Evolutionary conservation across 2,113 vertebrate species (phyloP).

Genomic region (Megaceryle torquata): DNA sequence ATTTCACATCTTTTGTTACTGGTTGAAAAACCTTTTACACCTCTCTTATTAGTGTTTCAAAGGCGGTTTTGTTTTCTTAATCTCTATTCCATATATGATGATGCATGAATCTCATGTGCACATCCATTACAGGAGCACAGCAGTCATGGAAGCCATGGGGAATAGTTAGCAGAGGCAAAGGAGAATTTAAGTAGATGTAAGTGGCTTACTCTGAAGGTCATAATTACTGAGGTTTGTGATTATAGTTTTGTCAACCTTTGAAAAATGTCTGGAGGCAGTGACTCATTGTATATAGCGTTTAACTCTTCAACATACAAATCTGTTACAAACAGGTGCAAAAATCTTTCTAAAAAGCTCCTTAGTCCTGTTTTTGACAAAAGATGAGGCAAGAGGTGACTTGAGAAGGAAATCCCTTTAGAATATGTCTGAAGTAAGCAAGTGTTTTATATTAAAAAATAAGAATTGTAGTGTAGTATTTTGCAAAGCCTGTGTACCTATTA

Average conservation of each 20-base stretch:
- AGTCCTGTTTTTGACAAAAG: background rate
- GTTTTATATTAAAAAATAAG: background rate
- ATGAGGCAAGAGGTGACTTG: background rate
- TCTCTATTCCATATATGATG: background rate
- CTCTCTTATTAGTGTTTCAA: background rate
- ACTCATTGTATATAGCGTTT: background rate
- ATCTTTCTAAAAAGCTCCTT: background rate
- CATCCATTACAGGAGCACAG: background rate
- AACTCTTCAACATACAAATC: background rate
- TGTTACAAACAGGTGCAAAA: background rate
- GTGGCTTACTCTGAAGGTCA: conserved; percentile 19
- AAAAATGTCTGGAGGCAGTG: background rate
- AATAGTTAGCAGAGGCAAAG: background rate
- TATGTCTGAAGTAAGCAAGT: background rate
- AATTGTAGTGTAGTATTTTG: background rate
- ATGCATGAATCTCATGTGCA: background rate
- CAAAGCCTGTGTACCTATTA: background rate
- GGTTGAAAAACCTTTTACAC: background rate
- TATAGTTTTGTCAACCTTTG: conserved; percentile 32
- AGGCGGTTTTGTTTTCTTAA: background rate
- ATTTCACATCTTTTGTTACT: background rate
- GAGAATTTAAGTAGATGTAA: background rate
- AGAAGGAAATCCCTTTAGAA: background rate
- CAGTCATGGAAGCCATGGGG: background rate
- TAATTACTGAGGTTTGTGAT: conserved; percentile 31